Conservation (phyloP, 1,140 invertebrate genomes). For the Agrilus planipennis region DNA sequence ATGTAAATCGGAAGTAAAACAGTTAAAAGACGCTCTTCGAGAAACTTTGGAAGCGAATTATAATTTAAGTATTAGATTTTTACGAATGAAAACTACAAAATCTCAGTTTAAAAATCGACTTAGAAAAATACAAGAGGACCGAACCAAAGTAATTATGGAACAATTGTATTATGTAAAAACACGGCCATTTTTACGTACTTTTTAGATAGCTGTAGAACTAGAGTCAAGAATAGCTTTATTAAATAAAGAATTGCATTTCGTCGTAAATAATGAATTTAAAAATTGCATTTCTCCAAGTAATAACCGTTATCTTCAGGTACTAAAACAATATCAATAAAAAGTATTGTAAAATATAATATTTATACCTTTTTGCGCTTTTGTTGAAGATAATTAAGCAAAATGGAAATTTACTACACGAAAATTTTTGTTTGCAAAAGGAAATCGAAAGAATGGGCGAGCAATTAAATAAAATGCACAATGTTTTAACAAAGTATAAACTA, state of each 20-base stretch:
- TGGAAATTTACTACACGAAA: conserved; percentile 26
- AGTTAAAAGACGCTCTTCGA: conserved; percentile 25
- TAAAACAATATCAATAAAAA: neutral
- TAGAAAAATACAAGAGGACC: conserved; percentile 17
- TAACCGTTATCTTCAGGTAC: conserved; percentile 31
- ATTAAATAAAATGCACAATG: conserved; percentile 17
- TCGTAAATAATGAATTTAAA: conserved; percentile 22
- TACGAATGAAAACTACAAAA: conserved; percentile 32
- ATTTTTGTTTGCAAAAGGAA: conserved; percentile 28
- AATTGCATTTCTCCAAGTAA: conserved; percentile 26
- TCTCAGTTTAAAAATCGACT: conserved; percentile 22
- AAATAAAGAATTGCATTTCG: conserved; percentile 18
- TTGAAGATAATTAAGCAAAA: conserved; percentile 30
- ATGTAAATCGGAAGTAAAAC: conserved; percentile 12
- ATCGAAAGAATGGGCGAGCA: conserved; percentile 23
- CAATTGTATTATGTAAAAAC: neutral
- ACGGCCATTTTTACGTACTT: conserved; percentile 5
- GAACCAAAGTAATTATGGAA: conserved; percentile 10
- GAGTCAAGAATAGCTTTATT: conserved; percentile 21
- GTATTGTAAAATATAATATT: neutral
- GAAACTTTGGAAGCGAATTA: conserved; percentile 32
- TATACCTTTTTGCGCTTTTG: neutral
- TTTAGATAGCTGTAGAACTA: conserved; percentile 20
- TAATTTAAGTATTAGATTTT: conserved; percentile 33
- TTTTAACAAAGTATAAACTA: conserved; percentile 16